Conservation (phyloP, 1,140 invertebrate genomes). For the Xylocopa sonorina region DNA sequence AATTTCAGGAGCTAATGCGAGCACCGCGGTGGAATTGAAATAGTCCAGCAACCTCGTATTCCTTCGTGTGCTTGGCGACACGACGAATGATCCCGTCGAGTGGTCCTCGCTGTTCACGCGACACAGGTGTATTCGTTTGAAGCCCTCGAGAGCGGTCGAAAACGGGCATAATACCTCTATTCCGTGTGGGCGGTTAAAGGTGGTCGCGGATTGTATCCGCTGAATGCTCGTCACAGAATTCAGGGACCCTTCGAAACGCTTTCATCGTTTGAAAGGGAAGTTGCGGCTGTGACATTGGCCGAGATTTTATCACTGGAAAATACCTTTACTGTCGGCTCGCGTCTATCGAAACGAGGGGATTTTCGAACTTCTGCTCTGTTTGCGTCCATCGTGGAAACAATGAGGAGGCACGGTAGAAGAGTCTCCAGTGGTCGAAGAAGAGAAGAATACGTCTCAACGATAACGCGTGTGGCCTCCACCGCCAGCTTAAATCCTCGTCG, state of each 20-base stretch:
- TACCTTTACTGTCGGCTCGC: not conserved
- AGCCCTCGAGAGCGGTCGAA: slow-evolving; percentile 1
- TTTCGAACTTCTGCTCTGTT: too few relatives aligned
- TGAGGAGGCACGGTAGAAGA: not conserved
- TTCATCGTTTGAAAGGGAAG: not conserved
- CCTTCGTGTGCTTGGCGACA: not conserved
- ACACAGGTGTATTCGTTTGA: slow-evolving; percentile 21
- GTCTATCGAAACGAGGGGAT: not conserved
- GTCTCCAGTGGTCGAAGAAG: not conserved
- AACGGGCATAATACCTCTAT: not conserved
- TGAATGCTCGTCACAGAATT: not conserved
- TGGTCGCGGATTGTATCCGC: not conserved
- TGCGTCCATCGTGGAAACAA: too few relatives aligned
- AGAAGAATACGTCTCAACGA: not conserved
- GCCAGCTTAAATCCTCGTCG: slow-evolving; percentile 22
- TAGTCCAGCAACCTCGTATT: not conserved
- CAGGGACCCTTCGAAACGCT: not conserved
- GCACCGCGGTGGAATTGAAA: not conserved
- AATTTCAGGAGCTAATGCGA: slow-evolving; percentile 20
- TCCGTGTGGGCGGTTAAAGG: not conserved
- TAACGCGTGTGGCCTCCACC: slow-evolving; percentile 8
- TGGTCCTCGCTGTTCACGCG: not conserved
- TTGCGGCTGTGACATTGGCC: not conserved
- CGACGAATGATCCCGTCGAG: slow-evolving; percentile 12
- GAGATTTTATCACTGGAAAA: not conserved